phyloP scores from a whole-genome alignment of 2,797 vertebrate species.

The Sebastes melanostomus region DNA sequence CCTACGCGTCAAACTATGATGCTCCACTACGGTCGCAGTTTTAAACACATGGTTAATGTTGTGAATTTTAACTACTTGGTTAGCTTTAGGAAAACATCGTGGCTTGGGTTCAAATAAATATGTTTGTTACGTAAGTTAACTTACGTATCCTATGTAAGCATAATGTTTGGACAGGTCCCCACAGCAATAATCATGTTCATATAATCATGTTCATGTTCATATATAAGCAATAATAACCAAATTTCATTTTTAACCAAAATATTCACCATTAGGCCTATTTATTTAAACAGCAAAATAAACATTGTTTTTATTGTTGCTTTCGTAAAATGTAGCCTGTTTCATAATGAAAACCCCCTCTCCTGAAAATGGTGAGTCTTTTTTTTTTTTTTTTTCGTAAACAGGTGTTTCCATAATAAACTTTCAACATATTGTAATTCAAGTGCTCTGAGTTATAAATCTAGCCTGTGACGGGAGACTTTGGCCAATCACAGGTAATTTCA shows the following conservation, averaged over 20 bases:
- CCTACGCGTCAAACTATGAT: background rate
- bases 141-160: too few relatives aligned
- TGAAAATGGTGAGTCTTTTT: background rate
- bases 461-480: too few relatives aligned
- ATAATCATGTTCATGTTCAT: background rate
- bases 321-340: background rate
- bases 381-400: too few relatives aligned
- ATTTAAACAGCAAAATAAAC: background rate
- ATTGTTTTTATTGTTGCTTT: background rate
- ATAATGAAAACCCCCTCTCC: background rate
- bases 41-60: background rate
- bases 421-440: too few relatives aligned
- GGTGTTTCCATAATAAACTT: too few relatives aligned
- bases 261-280: background rate
- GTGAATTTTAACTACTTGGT: background rate
- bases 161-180: too few relatives aligned
- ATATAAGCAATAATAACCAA: background rate
- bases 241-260: background rate
- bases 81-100: background rate
- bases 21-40: background rate
- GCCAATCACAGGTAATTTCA: too few relatives aligned
- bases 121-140: too few relatives aligned
- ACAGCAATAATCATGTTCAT: background rate
- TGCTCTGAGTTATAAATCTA: too few relatives aligned
- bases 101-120: too few relatives aligned